These are phyloP conservation scores for Gasterosteus nipponicus DNA, from an alignment of 2,113 vertebrate species.

Conservation along the genomic window DNA sequence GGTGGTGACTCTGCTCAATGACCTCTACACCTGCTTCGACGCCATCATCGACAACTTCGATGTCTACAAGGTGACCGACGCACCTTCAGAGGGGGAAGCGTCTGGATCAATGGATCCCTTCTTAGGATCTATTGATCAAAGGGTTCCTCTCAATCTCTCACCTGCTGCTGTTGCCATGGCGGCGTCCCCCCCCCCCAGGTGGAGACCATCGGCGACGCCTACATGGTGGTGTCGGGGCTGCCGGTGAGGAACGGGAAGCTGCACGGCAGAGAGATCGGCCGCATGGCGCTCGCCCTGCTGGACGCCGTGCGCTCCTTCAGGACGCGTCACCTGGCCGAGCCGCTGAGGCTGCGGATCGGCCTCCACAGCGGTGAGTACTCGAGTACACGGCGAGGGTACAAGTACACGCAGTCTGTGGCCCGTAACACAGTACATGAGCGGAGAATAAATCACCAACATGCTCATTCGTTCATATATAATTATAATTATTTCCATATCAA, in stretches of 20 bases:
- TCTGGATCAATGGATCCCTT: too few relatives aligned
- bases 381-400: background rate
- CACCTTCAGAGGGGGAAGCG: too few relatives aligned
- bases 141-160: too few relatives aligned
- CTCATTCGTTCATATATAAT: too few relatives aligned
- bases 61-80: constrained; percentile 90
- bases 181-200: constrained; percentile 78
- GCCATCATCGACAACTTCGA: constrained; percentile 98
- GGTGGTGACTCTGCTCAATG: constrained; percentile 94
- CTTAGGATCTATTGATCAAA: too few relatives aligned
- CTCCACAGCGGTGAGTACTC: constrained; percentile 87
- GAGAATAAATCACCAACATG: too few relatives aligned
- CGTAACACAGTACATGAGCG: too few relatives aligned
- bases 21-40: constrained; percentile 96
- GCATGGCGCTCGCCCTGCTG: constrained; percentile 92
- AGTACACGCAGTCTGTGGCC: too few relatives aligned
- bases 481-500: too few relatives aligned
- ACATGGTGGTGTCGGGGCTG: constrained; percentile 96
- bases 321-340: constrained; percentile 87
- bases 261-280: constrained; percentile 89
- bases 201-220: constrained; percentile 95
- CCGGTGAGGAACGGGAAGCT: constrained; percentile 89
- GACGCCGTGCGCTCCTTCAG: constrained; percentile 89
- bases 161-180: too few relatives aligned
- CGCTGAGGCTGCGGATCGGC: constrained; percentile 88